These are phyloP conservation scores for Gadus chalcogrammus DNA, from an alignment of 2,113 vertebrate species.

Conservation along the genomic window DNA sequence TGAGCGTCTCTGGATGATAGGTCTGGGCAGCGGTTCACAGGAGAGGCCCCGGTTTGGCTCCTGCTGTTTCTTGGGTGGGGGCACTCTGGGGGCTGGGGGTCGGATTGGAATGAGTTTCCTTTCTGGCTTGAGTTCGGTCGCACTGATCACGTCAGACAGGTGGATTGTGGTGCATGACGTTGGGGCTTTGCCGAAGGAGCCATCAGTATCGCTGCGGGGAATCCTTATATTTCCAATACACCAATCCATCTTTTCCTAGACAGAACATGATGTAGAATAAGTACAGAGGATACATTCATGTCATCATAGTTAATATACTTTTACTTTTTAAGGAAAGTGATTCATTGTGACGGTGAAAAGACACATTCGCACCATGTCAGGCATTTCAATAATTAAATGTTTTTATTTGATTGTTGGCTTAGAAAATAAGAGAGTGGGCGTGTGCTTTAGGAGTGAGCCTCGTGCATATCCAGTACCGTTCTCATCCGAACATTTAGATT, in stretches of 20 bases:
- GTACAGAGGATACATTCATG: too few relatives aligned
- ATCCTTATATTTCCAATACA: conserved; percentile 59
- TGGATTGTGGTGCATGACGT: conserved; percentile 67
- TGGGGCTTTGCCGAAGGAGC: conserved; percentile 48
- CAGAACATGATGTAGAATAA: conserved; percentile 20
- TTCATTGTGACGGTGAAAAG: too few relatives aligned
- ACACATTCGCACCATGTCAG: too few relatives aligned
- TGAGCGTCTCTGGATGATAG: conserved; percentile 81
- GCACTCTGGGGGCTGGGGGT: conserved; percentile 48
- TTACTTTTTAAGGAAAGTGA: too few relatives aligned
- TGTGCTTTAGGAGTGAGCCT: too few relatives aligned
- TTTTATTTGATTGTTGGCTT: too few relatives aligned
- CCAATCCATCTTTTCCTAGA: conserved; percentile 54
- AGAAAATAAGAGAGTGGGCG: too few relatives aligned
- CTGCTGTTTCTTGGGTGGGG: conserved; percentile 14
- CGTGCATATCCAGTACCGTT: too few relatives aligned
- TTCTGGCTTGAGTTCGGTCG: conserved; percentile 16
- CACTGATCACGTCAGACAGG: conserved; percentile 51
- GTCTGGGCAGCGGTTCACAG: conserved; percentile 80
- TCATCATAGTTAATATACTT: too few relatives aligned
- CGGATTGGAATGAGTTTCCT: conserved; percentile 49
- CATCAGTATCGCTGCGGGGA: conserved; percentile 22
- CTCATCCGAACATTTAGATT: too few relatives aligned
- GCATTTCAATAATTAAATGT: too few relatives aligned
- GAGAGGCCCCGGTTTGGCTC: conserved; percentile 41